Conservation (phyloP, 2,113 vertebrate species). For the Tinamus guttatus region DNA sequence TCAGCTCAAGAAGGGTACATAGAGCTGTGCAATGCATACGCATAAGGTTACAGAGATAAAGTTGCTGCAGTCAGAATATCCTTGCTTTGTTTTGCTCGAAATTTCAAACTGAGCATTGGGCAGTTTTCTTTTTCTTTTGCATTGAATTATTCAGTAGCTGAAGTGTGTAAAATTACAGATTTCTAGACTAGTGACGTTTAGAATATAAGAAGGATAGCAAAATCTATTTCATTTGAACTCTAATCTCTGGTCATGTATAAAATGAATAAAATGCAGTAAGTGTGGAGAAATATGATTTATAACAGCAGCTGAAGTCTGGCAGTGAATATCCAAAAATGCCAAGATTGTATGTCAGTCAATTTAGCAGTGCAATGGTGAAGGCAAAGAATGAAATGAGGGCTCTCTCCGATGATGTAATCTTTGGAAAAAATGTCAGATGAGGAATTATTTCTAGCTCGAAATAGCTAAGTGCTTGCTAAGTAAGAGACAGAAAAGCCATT, state of each 20-base stretch:
- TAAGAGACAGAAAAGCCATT: slow-evolving; percentile 38
- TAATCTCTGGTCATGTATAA: slow-evolving; percentile 67
- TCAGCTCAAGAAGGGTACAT: accelerated
- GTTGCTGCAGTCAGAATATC: background rate
- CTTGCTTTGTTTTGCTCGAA: background rate
- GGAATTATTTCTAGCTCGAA: slow-evolving; percentile 16
- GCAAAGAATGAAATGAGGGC: slow-evolving; percentile 13
- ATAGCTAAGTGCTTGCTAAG: slow-evolving; percentile 4
- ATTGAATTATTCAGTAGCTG: slow-evolving; percentile 33
- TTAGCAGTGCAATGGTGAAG: background rate
- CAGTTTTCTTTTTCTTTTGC: background rate
- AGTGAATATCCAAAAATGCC: slow-evolving; percentile 40
- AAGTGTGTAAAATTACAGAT: slow-evolving; percentile 61
- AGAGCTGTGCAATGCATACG: accelerated
- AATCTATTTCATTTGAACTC: slow-evolving; percentile 72
- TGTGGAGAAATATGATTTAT: slow-evolving; percentile 67
- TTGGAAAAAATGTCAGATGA: background rate
- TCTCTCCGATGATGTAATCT: background rate
- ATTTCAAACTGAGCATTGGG: background rate
- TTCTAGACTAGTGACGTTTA: slow-evolving; percentile 8
- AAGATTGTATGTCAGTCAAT: slow-evolving; percentile 50
- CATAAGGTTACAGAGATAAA: background rate
- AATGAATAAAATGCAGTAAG: slow-evolving; percentile 66
- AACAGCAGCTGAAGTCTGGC: slow-evolving; percentile 34
- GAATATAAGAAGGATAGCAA: slow-evolving; percentile 39